Percentiles rank a stretch among this genome's conserved stretches.
Evolutionary conservation across 2,888 invertebrate species (phyloP).

Genomic region (Epirrhoe alternata): DNA sequence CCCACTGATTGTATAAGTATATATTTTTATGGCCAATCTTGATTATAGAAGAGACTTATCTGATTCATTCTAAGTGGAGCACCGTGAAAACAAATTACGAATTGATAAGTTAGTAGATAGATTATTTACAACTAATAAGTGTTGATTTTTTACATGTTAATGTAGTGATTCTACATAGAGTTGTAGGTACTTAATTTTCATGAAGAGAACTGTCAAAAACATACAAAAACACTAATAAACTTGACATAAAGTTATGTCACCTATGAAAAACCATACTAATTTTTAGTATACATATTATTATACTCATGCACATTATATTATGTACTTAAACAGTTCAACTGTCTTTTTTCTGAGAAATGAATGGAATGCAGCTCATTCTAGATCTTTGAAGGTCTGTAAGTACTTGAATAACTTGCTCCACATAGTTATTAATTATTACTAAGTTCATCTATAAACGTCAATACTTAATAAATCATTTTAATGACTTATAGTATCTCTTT

Average conservation of each 20-base stretch:
- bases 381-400: slow-evolving; percentile 28
- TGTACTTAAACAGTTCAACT: neutral
- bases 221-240: too few species aligned
- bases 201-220: too few species aligned
- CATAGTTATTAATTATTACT: slow-evolving; percentile 7
- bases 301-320: too few species aligned
- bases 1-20: neutral
- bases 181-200: too few species aligned
- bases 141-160: neutral
- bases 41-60: neutral
- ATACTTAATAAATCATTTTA: too few species aligned
- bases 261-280: too few species aligned
- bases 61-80: neutral
- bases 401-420: slow-evolving; percentile 13
- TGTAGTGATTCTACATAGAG: too few species aligned
- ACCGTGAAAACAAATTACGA: neutral
- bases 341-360: slow-evolving; percentile 23
- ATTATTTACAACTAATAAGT: neutral
- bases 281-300: slow-evolving; percentile 16
- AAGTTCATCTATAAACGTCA: neutral
- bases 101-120: neutral
- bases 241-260: too few species aligned
- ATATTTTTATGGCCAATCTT: neutral
- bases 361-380: slow-evolving; percentile 25
- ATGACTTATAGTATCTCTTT: too few species aligned